A percentile compares a stretch with the other conserved stretches of the same genome.
These are phyloP conservation scores for Pollachius pollachius DNA, from an alignment of 2,113 vertebrate genomes.

Conservation along the genomic window DNA sequence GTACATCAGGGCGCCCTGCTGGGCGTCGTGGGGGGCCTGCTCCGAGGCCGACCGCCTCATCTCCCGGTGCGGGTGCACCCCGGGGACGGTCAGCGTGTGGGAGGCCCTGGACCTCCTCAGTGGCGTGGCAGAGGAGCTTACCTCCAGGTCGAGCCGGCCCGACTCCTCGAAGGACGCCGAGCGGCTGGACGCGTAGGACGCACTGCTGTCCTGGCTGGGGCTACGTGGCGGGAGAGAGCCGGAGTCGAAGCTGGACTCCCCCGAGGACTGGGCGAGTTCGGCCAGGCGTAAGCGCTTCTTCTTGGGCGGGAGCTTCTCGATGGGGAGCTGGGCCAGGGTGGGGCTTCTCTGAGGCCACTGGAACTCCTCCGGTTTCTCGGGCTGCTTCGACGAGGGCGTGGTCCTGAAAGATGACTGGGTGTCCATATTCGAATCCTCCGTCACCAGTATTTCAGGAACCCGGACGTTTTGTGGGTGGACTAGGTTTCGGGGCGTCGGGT, in stretches of 20 bases:
- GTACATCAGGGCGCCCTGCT: constrained; percentile 74
- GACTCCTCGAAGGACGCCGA: constrained; percentile 87
- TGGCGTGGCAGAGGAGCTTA: constrained; percentile 53
- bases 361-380: constrained; percentile 86
- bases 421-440: constrained; percentile 81
- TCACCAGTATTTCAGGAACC: constrained; percentile 92
- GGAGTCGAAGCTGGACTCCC: constrained; percentile 92
- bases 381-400: constrained; percentile 66
- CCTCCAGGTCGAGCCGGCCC: constrained; percentile 65
- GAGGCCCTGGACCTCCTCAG: constrained; percentile 73
- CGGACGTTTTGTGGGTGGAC: constrained; percentile 89
- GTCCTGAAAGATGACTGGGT: constrained; percentile 57
- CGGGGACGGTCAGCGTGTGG: constrained; percentile 86
- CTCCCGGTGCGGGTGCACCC: constrained; percentile 80
- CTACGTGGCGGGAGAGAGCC: constrained; percentile 83
- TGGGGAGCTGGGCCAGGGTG: constrained; percentile 90
- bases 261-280: constrained; percentile 88
- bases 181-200: constrained; percentile 82
- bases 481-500: constrained; percentile 72
- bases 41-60: constrained; percentile 93
- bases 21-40: constrained; percentile 83
- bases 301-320: constrained; percentile 94
- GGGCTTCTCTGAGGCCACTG: constrained; percentile 96
- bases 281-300: constrained; percentile 93
- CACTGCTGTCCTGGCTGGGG: constrained; percentile 86